Evolutionary conservation across 2,113 vertebrate species (phyloP).

Genomic region (Alligator mississippiensis): DNA sequence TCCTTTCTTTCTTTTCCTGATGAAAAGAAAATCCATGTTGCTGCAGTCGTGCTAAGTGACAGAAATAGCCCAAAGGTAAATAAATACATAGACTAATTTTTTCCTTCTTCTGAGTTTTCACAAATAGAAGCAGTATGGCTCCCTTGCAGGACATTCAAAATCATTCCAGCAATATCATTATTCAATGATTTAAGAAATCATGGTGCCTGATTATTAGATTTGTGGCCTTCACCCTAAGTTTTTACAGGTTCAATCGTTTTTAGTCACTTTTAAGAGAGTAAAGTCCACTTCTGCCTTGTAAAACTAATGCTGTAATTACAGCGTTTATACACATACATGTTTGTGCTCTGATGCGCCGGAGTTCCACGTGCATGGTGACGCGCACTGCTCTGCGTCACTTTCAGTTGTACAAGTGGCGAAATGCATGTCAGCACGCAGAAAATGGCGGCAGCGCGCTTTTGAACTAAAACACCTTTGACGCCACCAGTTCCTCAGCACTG

Average conservation of each 20-base stretch:
- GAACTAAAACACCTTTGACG: no score
- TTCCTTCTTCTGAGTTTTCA: not conserved
- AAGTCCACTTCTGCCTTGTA: not conserved
- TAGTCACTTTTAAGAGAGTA: not conserved
- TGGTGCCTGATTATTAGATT: not conserved
- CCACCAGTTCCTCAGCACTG: no score
- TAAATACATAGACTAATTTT: constrained; percentile 1
- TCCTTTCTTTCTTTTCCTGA: constrained; percentile 24
- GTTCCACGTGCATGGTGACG: no score
- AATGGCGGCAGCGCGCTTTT: no score
- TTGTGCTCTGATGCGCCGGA: no score
- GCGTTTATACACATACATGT: not conserved
- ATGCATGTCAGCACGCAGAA: not conserved
- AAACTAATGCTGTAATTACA: not conserved
- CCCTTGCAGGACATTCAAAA: constrained; percentile 2
- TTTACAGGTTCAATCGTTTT: not conserved
- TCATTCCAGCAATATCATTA: not conserved
- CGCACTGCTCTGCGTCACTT: no score
- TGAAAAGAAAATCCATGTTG: constrained; percentile 32
- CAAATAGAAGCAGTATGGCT: not conserved
- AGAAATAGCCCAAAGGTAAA: constrained; percentile 45
- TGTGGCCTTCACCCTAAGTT: not conserved
- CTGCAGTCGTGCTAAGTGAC: not conserved
- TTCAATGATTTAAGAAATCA: constrained; percentile 14
- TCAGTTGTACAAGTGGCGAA: not conserved